These are phyloP conservation scores for Charina bottae DNA, from an alignment of 2,113 vertebrate genomes.

Conservation along the genomic window DNA sequence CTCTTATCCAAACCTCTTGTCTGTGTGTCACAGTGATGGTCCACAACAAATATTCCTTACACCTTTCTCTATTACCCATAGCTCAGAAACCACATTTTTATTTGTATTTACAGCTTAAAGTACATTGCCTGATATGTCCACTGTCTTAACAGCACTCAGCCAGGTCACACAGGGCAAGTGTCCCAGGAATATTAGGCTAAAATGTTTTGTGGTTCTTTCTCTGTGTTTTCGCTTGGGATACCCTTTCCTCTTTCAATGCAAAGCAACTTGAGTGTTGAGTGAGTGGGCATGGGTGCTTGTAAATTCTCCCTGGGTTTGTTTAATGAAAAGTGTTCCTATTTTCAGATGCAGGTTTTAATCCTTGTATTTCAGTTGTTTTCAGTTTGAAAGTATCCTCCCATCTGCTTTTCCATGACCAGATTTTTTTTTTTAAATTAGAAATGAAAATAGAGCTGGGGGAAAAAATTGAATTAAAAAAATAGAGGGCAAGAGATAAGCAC, in stretches of 20 bases:
- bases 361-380: neutral
- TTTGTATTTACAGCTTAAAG: neutral
- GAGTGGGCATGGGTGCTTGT: neutral
- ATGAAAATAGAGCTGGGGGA: neutral
- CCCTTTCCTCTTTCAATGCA: neutral
- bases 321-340: neutral
- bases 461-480: neutral
- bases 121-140: neutral
- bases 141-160: neutral
- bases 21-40: neutral
- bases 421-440: neutral
- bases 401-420: neutral
- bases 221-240: neutral
- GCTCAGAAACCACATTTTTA: neutral
- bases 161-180: neutral
- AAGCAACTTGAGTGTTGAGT: neutral
- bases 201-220: neutral
- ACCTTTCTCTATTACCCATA: neutral
- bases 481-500: neutral
- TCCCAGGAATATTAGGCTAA: neutral
- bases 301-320: neutral
- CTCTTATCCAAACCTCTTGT: neutral
- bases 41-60: neutral
- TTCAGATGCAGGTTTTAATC: neutral
- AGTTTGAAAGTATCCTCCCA: neutral